These are phyloP conservation scores for Sternarchorhynchus goeldii DNA, from an alignment of 2,797 vertebrate genomes.

Conservation along the genomic window DNA sequence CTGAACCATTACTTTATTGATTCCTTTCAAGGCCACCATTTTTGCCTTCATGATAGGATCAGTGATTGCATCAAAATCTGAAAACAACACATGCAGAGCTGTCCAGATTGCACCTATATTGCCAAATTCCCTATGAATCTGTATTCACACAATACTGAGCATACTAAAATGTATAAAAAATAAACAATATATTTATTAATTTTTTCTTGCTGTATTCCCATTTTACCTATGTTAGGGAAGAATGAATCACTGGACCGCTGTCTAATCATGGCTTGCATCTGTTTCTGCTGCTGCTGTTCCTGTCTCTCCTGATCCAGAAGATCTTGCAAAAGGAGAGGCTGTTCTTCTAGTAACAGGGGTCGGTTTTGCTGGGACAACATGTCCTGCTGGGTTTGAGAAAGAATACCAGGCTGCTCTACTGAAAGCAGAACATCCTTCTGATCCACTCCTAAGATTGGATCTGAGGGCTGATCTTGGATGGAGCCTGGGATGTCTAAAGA, in stretches of 20 bases:
- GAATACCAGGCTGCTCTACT: constrained; percentile 71
- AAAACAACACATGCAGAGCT: constrained; percentile 14
- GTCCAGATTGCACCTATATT: background rate
- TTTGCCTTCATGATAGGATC: constrained; percentile 99
- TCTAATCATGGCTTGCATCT: constrained; percentile 99
- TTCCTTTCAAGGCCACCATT: constrained; percentile 98
- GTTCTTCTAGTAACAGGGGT: constrained; percentile 93
- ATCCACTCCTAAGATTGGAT: constrained; percentile 77
- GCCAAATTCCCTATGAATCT: background rate
- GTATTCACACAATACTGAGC: too few species aligned
- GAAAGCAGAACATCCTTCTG: constrained; percentile 73
- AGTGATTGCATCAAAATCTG: constrained; percentile 97
- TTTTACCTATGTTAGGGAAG: constrained; percentile 96
- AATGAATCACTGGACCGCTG: constrained; percentile 93
- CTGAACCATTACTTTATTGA: constrained; percentile 99
- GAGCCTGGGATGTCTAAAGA: constrained; percentile 70
- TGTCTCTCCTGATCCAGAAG: constrained; percentile 97
- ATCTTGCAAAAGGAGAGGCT: constrained; percentile 95
- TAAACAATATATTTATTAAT: too few species aligned
- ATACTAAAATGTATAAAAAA: too few species aligned
- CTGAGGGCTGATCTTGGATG: constrained; percentile 71
- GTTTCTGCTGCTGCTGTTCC: constrained; percentile 96
- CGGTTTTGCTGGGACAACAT: constrained; percentile 82
- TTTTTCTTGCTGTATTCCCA: too few species aligned
- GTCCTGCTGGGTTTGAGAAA: constrained; percentile 79